Conservation (phyloP, 2,888 invertebrate species). For the Hirtodrosophila cameraria region DNA sequence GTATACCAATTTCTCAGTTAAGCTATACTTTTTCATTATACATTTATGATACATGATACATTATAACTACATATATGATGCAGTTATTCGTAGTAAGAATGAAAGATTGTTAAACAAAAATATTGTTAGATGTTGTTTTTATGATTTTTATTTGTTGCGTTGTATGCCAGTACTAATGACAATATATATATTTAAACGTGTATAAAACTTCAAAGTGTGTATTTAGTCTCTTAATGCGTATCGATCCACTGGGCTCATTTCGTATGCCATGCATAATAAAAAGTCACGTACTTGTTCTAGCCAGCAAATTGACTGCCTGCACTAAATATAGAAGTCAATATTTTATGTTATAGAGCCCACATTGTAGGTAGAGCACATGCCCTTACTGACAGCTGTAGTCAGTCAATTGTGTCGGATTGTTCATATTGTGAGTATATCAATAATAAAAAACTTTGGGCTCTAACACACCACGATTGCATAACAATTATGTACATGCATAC, state of each 20-base stretch:
- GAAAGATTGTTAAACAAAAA: too few relatives aligned
- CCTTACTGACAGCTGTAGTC: conserved; percentile 10
- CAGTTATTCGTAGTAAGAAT: too few relatives aligned
- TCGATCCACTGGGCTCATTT: conserved; percentile 50
- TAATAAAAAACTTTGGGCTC: conserved; percentile 5
- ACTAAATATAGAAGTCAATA: conserved; percentile 50
- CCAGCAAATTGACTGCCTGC: conserved; percentile 35
- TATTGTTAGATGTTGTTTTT: too few relatives aligned
- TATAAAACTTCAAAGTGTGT: conserved; percentile 28
- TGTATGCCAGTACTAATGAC: neutral
- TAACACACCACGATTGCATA: conserved; percentile 49
- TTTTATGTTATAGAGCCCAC: conserved; percentile 24
- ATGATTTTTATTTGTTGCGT: neutral
- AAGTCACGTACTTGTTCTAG: conserved; percentile 45
- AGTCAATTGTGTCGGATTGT: conserved; percentile 9
- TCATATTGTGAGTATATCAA: conserved; percentile 11
- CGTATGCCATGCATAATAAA: conserved; percentile 35
- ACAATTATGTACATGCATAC: conserved; percentile 34
- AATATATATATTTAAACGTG: conserved; percentile 1
- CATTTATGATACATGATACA: too few relatives aligned
- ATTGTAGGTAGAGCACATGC: conserved; percentile 39
- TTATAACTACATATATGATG: too few relatives aligned
- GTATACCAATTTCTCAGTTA: too few relatives aligned
- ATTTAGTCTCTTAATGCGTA: conserved; percentile 45
- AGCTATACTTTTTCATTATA: too few relatives aligned